phyloP scores from a whole-genome alignment of 2,113 vertebrate genomes.

The Callipepla californica region DNA sequence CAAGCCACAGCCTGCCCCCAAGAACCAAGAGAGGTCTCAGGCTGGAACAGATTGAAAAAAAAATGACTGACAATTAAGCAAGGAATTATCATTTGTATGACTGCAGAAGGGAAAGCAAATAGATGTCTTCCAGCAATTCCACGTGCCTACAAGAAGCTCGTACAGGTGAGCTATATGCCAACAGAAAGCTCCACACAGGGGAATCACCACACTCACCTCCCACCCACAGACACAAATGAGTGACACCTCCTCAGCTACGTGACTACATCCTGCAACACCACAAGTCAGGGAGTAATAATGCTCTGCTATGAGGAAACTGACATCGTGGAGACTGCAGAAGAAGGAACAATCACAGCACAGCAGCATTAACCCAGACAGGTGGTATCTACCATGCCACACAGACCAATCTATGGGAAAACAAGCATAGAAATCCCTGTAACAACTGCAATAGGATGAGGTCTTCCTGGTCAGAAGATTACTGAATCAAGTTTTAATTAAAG shows the following conservation, averaged over 20 bases:
- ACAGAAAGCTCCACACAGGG: neutral
- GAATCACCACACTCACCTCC: neutral
- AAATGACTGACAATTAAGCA: neutral
- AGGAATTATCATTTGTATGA: neutral
- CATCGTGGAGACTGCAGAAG: neutral
- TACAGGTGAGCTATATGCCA: neutral
- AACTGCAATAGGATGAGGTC: fast-evolving
- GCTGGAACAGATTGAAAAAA: neutral
- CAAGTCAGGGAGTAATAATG: no score
- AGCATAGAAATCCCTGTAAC: neutral
- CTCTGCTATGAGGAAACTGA: no score
- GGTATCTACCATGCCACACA: neutral
- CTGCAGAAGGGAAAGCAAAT: neutral
- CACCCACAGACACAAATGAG: fast-evolving
- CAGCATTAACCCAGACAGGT: neutral
- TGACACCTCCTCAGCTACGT: fast-evolving
- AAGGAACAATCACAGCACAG: neutral
- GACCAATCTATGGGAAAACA: neutral
- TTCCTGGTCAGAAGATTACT: neutral
- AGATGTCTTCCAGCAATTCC: neutral
- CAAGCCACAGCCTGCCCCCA: neutral
- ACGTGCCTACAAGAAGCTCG: neutral
- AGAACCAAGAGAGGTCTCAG: neutral
- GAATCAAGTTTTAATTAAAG: neutral
- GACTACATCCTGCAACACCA: no score